phyloP scores from a whole-genome alignment of 2,797 vertebrate genomes.

The Sandelia bainsii region DNA sequence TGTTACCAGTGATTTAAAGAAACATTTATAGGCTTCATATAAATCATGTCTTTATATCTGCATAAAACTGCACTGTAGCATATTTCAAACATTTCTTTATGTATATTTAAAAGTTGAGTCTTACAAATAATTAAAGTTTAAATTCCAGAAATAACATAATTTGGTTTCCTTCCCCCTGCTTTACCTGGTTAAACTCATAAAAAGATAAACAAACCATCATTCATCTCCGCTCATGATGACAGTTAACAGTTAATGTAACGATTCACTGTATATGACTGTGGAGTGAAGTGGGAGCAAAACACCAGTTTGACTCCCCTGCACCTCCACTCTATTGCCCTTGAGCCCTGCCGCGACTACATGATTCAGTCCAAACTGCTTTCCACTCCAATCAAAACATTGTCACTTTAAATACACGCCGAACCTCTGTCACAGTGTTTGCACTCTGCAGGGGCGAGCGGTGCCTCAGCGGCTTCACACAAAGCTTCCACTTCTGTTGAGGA shows the following conservation, averaged over 20 bases:
- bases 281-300: constrained; percentile 23
- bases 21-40: not conserved
- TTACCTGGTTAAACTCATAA: not conserved
- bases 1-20: not conserved
- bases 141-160: constrained; percentile 6
- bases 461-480: constrained; percentile 17
- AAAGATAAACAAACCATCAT: constrained; percentile 14
- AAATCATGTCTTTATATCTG: not conserved
- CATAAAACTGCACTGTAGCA: not conserved
- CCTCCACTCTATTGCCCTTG: constrained; percentile 58
- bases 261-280: constrained; percentile 41
- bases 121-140: not conserved
- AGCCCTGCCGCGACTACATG: constrained; percentile 48
- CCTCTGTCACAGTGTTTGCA: constrained; percentile 42
- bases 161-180: not conserved
- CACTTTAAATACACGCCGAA: constrained; percentile 63
- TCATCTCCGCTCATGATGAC: constrained; percentile 2
- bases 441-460: constrained; percentile 42
- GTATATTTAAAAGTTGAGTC: not conserved
- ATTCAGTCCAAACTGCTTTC: constrained; percentile 58
- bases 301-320: constrained; percentile 28
- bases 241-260: constrained; percentile 13
- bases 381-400: constrained; percentile 67
- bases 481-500: constrained; percentile 19
- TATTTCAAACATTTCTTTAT: not conserved